These are phyloP conservation scores for Potorous gilbertii DNA, from an alignment of 2,797 vertebrate species.

Conservation along the genomic window DNA sequence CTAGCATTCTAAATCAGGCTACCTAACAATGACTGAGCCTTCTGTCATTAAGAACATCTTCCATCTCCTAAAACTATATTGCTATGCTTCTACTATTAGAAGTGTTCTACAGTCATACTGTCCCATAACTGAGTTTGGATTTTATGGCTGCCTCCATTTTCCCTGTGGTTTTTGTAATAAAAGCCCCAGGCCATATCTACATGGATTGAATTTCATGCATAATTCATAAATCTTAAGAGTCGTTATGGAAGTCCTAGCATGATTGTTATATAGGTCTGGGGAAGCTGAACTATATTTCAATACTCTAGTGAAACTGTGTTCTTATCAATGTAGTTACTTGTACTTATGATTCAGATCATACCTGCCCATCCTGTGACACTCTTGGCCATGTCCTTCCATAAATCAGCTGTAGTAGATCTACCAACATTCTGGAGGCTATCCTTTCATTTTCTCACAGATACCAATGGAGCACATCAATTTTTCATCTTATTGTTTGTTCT, in stretches of 20 bases:
- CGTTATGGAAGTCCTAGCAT: background rate
- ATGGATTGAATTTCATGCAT: slow-evolving; percentile 1
- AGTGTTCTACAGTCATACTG: slow-evolving; percentile 37
- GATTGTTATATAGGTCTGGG: background rate
- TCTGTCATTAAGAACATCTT: slow-evolving; percentile 60
- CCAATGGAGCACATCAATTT: background rate
- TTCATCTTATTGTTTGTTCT: background rate
- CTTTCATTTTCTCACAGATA: background rate
- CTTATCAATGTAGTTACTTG: background rate
- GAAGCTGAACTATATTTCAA: background rate
- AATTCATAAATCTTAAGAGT: slow-evolving; percentile 37
- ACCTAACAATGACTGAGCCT: slow-evolving; percentile 32
- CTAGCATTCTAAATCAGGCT: slow-evolving; percentile 58
- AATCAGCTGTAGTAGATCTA: background rate
- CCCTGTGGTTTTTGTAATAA: slow-evolving; percentile 12
- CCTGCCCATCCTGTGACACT: background rate
- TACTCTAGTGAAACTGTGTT: background rate
- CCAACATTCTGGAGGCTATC: background rate
- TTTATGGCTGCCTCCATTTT: slow-evolving; percentile 42
- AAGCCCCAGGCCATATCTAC: background rate
- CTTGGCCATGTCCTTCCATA: background rate
- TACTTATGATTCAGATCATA: background rate
- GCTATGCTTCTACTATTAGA: slow-evolving; percentile 47
- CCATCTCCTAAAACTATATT: slow-evolving; percentile 39
- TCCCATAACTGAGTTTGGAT: slow-evolving; percentile 22